Percentiles rank a stretch among this genome's conserved stretches.
Evolutionary conservation across 2,797 vertebrate genomes (phyloP).

Genomic region (Euphonia xanthogaster): DNA sequence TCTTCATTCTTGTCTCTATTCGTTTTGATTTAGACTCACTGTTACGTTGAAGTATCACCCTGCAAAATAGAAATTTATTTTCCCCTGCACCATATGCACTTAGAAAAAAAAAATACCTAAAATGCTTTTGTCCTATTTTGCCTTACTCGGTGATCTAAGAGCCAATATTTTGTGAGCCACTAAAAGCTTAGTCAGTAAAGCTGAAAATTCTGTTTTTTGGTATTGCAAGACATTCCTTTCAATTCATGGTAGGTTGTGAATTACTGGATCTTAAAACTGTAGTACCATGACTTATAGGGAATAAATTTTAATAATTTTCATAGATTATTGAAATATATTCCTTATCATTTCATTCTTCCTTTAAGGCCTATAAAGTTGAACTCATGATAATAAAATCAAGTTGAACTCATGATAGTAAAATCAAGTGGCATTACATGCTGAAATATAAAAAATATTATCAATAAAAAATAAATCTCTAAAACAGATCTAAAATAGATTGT

Average conservation of each 20-base stretch:
- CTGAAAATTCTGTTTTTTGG: conserved; percentile 1
- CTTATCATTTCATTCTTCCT: conserved; percentile 47
- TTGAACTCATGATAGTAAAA: neutral
- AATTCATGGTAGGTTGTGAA: neutral
- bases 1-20: neutral
- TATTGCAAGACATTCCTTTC: neutral
- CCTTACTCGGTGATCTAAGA: neutral
- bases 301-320: conserved; percentile 43
- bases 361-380: conserved; percentile 46
- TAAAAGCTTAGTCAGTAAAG: conserved; percentile 9
- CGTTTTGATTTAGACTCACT: neutral
- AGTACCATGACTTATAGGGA: neutral
- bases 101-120: neutral
- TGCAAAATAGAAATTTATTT: neutral
- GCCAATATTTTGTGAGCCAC: neutral
- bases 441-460: neutral
- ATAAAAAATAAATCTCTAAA: conserved; percentile 9
- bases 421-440: neutral
- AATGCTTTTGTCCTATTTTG: neutral
- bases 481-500: conserved; percentile 12
- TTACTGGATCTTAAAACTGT: conserved; percentile 25
- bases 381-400: conserved; percentile 31
- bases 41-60: neutral
- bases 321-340: conserved; percentile 40
- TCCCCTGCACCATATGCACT: neutral